Evolutionary conservation across 2,888 invertebrate species (phyloP).

Genomic region (Chaitophorus viminalis): DNA sequence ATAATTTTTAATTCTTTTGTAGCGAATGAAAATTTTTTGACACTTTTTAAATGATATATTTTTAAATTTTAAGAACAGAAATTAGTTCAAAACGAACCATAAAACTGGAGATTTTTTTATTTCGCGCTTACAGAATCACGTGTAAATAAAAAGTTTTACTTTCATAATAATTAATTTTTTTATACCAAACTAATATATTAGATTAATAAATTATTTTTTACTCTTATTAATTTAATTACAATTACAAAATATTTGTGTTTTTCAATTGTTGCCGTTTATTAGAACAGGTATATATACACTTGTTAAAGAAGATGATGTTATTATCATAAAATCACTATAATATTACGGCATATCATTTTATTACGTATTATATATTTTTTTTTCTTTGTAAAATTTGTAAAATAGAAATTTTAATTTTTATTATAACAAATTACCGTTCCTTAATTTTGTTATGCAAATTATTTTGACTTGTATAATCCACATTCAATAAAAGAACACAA

Average conservation of each 20-base stretch:
- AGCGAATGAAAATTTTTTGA: slow-evolving; percentile 52
- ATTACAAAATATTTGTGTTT: slow-evolving; percentile 34
- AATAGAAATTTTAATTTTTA: slow-evolving; percentile 3
- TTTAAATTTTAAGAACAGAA: slow-evolving; percentile 37
- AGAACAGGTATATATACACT: slow-evolving; percentile 40
- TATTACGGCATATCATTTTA: background rate
- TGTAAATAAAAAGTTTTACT: slow-evolving; percentile 42
- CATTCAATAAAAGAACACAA: slow-evolving; percentile 20
- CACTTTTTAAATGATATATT: slow-evolving; percentile 36
- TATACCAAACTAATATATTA: slow-evolving; percentile 8
- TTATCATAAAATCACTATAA: slow-evolving; percentile 19
- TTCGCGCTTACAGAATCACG: background rate
- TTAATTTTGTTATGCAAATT: slow-evolving; percentile 37
- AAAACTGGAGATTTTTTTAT: slow-evolving; percentile 50
- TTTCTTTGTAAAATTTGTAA: slow-evolving; percentile 8
- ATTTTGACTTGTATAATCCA: slow-evolving; percentile 21
- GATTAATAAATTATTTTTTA: slow-evolving; percentile 39
- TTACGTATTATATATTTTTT: slow-evolving; percentile 10
- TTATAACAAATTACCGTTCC: slow-evolving; percentile 26
- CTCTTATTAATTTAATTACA: slow-evolving; percentile 37
- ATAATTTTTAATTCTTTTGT: slow-evolving; percentile 55
- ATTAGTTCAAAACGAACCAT: slow-evolving; percentile 55
- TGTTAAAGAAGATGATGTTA: slow-evolving; percentile 24
- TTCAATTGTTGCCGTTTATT: slow-evolving; percentile 25
- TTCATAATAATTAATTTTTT: slow-evolving; percentile 43